Evolutionary conservation across 2,113 vertebrate genomes (phyloP), one percentile per base, ranked within the genome.

Genomic region (Nyctereutes procyonoides): DNA sequence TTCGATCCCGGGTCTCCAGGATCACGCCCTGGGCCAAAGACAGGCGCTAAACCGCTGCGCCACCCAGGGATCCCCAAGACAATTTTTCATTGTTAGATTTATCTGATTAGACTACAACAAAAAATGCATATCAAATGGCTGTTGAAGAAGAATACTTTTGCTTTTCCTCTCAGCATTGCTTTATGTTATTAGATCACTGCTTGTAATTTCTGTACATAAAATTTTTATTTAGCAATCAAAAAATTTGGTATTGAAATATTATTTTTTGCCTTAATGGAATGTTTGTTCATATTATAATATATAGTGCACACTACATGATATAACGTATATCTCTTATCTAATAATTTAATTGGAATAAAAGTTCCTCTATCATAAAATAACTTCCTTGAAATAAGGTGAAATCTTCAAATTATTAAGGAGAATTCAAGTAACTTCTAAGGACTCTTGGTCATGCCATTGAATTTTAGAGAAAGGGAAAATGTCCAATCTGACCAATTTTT

Each of bases 21-120:
- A n/a, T n/a, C n/a, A n/a, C n/a, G n/a, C n/a, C n/a, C n/a, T n/a
- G n/a, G n/a, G n/a, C n/a, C n/a, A n/a, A n/a, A n/a, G n/a, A n/a
- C n/a, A n/a, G n/a, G n/a, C n/a, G n/a, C n/a, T n/a, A n/a, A n/a
- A n/a, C n/a, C n/a, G n/a, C n/a, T n/a, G n/a, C n/a, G n/a, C n/a
- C n/a, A n/a, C n/a, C n/a, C n/a, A n/a, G n/a, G n/a, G n/a, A n/a
- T n/a, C n/a, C n/a, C n/a, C n/a, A 93, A 96, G 73, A 88, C 48
- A 91, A 95, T 89, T 96, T 96, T 96, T 97, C 79, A 93, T 92
- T 96, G 86, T 93, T 91, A 95, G 12, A 77, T 62, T 17, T 83
- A 38, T 94, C 93, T 83, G 86, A 97, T 96, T 97, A 96, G 88
- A 96, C 60, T 65, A 55, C 53, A 95, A 60, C 28, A 89, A 74